Evolutionary conservation across 1,140 invertebrate species (phyloP), one percentile per base, ranked within the genome.

Genomic region (Trachelipus rathkii): DNA sequence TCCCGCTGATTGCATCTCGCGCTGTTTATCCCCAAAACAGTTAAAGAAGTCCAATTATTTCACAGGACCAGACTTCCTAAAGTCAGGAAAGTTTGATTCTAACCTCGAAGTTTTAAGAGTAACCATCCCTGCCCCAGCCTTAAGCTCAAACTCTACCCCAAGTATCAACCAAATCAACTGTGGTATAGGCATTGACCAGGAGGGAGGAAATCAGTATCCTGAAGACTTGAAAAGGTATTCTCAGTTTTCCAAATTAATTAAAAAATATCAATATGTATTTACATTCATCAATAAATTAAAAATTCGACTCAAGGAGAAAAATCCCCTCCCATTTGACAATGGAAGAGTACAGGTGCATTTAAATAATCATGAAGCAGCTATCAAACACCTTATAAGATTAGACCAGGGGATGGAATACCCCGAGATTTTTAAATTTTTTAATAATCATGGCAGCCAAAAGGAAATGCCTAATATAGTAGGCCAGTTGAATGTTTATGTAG

Each of bases 231-330:
- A 66, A n/a, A 66, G 60, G 7, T 66, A n/a, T 66, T 66, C 60
- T 7, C 5, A 23, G 15, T 23, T 66, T 7, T 66, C 60, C 7
- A 66, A 66, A 66, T 2, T 66, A n/a, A 7, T 66, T 66, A 23
- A 23, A n/a, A 66, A n/a, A 66, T 66, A n/a, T 23, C 15, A 23
- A n/a, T n/a, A 23, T n/a, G 23, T 45, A 15, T 13, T 78, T 43
- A 43, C n/a, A 10, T 76, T 66, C 46, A 44, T 78, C 75, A 72
- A 67, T 77, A 77, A 74, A 45, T 73, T 24, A 44, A 71, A 24
- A 50, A 19, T 33, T 33, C 1, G 6, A 33, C 33, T 33, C 6
- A 33, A 33, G 33, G 33, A 33, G 2, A 33, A 33, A 6, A 33
- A 33, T 6, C 6, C 33, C 6, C 6, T 33, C 33, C 33, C 33